These are phyloP conservation scores for Thamnophis sirtalis DNA, from an alignment of 2,113 vertebrate genomes.

Conservation along the genomic window DNA sequence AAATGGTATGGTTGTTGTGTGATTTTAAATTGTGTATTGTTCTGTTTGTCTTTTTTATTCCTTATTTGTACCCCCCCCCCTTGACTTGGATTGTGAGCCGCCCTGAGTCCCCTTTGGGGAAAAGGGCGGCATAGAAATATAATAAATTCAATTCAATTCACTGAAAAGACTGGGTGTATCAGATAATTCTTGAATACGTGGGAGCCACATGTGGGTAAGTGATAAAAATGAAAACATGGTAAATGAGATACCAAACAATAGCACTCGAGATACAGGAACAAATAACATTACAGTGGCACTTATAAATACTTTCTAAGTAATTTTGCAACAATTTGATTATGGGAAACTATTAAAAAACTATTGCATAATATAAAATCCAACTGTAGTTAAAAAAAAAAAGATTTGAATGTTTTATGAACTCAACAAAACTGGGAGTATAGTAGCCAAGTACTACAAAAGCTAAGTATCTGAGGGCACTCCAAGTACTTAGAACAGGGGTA, in stretches of 20 bases:
- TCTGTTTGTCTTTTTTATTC: too few species aligned
- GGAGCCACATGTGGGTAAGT: not conserved
- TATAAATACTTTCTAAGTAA: not conserved
- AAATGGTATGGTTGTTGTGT: too few species aligned
- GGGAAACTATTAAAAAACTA: not conserved
- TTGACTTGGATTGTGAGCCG: too few species aligned
- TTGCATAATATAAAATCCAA: not conserved
- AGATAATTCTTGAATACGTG: not conserved
- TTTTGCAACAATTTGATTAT: not conserved
- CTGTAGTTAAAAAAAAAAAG: not conserved
- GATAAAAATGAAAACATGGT: not conserved
- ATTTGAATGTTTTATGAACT: not conserved
- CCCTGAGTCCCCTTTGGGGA: too few species aligned
- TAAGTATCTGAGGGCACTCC: not conserved
- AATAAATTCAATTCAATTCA: too few species aligned
- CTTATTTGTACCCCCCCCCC: too few species aligned
- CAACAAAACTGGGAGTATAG: not conserved
- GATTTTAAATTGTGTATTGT: too few species aligned
- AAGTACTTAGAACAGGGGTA: not conserved
- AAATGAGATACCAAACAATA: not conserved
- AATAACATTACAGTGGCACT: not conserved
- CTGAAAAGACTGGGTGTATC: not conserved
- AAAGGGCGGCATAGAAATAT: too few species aligned
- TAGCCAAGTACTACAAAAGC: not conserved
- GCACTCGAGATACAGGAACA: not conserved